Conservation (phyloP, 2,113 vertebrate species). For the Pelodiscus sinensis region DNA sequence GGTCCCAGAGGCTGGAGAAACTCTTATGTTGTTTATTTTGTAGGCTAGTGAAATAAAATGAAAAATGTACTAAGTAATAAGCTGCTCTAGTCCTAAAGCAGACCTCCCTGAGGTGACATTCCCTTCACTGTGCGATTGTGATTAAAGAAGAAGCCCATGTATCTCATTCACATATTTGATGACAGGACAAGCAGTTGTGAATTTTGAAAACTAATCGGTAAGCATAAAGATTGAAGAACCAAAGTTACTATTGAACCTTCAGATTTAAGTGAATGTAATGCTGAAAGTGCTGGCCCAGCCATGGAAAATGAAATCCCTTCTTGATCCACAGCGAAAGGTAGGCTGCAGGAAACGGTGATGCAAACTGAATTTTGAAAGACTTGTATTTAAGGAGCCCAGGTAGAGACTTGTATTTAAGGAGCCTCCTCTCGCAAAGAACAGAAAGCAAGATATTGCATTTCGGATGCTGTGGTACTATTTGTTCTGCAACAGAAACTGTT, state of each 20-base stretch:
- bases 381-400: neutral
- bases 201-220: neutral
- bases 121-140: neutral
- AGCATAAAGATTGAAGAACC: neutral
- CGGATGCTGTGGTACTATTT: neutral
- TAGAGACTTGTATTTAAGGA: neutral
- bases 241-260: neutral
- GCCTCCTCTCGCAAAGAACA: neutral
- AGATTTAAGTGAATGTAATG: neutral
- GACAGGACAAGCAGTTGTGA: neutral
- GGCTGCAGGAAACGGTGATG: neutral
- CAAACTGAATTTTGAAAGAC: neutral
- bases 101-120: neutral
- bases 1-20: too few relatives aligned
- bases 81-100: neutral
- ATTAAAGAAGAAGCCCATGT: neutral
- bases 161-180: neutral
- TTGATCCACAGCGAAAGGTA: neutral
- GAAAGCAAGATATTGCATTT: neutral
- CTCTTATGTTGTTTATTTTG: too few relatives aligned
- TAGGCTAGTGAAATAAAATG: neutral
- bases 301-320: neutral
- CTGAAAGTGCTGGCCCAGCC: neutral
- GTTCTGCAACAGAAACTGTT: neutral
- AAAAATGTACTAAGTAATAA: neutral